Conservation (phyloP, 1,140 invertebrate genomes). For the Coenobita brevimanus region DNA sequence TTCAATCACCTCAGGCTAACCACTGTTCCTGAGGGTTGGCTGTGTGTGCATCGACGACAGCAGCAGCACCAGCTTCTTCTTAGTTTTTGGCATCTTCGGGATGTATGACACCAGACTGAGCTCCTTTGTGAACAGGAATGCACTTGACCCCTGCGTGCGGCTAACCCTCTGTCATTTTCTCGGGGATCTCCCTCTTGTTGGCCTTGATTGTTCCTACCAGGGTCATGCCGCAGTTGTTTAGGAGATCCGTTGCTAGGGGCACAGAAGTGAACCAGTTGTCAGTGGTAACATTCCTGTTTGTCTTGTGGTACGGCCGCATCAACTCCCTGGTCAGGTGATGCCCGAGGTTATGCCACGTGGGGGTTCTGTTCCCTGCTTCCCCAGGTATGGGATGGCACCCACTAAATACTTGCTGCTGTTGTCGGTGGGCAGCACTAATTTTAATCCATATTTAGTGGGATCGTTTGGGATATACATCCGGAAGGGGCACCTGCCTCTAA, state of each 20-base stretch:
- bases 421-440: constrained; percentile 40
- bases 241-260: not conserved
- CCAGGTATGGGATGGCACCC: constrained; percentile 53
- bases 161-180: not conserved
- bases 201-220: not conserved
- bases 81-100: not conserved
- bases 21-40: not conserved
- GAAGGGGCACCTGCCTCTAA: constrained; percentile 57
- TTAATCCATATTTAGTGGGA: constrained; percentile 50
- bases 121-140: constrained; percentile 2
- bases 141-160: not conserved
- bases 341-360: constrained; percentile 2
- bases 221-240: constrained; percentile 31
- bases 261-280: constrained; percentile 33
- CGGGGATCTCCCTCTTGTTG: not conserved
- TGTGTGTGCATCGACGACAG: not conserved
- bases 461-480: constrained; percentile 50
- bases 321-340: constrained; percentile 20
- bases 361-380: constrained; percentile 34
- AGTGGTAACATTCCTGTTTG: constrained; percentile 25
- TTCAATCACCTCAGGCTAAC: not conserved
- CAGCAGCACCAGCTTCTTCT: constrained; percentile 2
- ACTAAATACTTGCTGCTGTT: constrained; percentile 25
- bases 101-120: constrained; percentile 4
- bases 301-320: not conserved